These are phyloP conservation scores for Cheilosia urbana DNA, from an alignment of 2,888 invertebrate species.

Conservation along the genomic window DNA sequence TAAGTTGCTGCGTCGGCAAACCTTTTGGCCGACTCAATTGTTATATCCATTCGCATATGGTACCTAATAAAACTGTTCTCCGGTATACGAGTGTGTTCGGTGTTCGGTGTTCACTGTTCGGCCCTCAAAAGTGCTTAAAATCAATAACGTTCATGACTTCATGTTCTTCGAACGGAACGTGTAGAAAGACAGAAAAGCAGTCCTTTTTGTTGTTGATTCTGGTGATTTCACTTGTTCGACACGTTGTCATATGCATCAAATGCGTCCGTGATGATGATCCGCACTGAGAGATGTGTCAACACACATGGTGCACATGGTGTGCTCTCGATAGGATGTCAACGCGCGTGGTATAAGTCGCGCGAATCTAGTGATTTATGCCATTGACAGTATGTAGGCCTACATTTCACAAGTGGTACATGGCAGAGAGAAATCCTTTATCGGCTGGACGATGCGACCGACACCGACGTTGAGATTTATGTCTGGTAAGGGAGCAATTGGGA, in stretches of 20 bases:
- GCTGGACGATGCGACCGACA: conserved; percentile 24
- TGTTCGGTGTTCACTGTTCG: conserved; percentile 16
- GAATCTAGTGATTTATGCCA: conserved; percentile 71
- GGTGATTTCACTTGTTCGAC: conserved; percentile 51
- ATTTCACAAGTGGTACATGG: conserved; percentile 70
- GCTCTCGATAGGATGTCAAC: conserved; percentile 54
- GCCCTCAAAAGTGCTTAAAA: conserved; percentile 58
- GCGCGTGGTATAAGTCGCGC: conserved; percentile 54
- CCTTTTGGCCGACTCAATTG: conserved; percentile 67
- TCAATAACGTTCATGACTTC: conserved; percentile 51
- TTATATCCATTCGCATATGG: conserved; percentile 49
- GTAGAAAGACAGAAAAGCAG: conserved; percentile 2
- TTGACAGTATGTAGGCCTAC: conserved; percentile 71
- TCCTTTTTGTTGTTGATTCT: conserved; percentile 37
- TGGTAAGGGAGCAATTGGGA: conserved; percentile 52
- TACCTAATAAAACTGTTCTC: conserved; percentile 51
- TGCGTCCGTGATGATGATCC: conserved; percentile 40
- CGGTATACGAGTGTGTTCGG: neutral
- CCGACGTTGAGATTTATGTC: conserved; percentile 63
- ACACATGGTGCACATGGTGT: conserved; percentile 8
- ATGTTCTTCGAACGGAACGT: conserved; percentile 17
- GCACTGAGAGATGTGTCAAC: conserved; percentile 63
- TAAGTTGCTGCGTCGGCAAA: neutral
- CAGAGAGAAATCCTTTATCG: conserved; percentile 32
- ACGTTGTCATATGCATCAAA: conserved; percentile 68